phyloP scores from a whole-genome alignment of 1,140 invertebrate genomes.

The Helicoverpa armigera region DNA sequence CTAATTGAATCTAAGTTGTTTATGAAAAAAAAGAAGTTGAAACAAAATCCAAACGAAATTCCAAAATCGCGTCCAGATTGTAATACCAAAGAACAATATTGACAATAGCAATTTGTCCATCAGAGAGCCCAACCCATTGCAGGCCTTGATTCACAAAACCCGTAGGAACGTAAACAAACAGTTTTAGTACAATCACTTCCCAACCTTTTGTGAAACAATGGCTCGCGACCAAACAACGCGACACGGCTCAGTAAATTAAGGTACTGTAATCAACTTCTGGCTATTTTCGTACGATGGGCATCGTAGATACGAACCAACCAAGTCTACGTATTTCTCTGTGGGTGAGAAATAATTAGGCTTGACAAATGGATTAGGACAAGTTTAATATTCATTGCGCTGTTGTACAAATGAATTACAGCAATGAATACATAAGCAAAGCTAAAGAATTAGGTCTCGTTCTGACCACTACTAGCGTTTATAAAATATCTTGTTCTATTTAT shows the following conservation, averaged over 20 bases:
- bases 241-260: slow-evolving; percentile 17
- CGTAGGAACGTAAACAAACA: slow-evolving; percentile 36
- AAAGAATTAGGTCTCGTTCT: no score
- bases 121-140: slow-evolving; percentile 5
- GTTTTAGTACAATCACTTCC: slow-evolving; percentile 44
- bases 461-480: no score
- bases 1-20: no score
- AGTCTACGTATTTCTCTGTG: slow-evolving; percentile 1
- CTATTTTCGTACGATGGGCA: slow-evolving; percentile 27
- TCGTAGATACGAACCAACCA: slow-evolving; percentile 8
- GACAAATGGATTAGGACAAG: no score
- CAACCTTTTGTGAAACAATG: slow-evolving; percentile 40
- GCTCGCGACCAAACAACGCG: slow-evolving; percentile 5
- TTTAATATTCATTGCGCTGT: no score
- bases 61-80: slow-evolving; percentile 4
- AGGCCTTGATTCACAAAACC: slow-evolving; percentile 38
- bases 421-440: no score
- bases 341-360: neutral
- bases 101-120: slow-evolving; percentile 37
- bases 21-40: no score
- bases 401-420: no score
- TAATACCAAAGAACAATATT: slow-evolving; percentile 28
- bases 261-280: slow-evolving; percentile 30
- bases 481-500: no score
- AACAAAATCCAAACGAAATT: no score